phyloP scores from a whole-genome alignment of 2,888 invertebrate species.

The Mythimna albipuncta region DNA sequence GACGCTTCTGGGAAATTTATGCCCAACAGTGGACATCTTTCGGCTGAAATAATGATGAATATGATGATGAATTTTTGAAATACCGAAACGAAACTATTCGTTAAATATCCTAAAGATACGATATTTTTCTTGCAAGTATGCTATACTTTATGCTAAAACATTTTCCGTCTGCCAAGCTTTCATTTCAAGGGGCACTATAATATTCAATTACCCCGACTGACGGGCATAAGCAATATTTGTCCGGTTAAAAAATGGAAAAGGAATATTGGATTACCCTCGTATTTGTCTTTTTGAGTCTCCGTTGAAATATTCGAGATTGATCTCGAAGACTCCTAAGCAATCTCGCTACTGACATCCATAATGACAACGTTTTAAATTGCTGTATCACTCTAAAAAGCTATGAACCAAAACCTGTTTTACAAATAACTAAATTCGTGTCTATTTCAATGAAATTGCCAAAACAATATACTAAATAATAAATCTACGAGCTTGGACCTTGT shows the following conservation, averaged over 20 bases:
- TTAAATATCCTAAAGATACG: slow-evolving; percentile 13
- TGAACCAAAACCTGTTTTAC: background rate
- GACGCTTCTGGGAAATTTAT: too few species aligned
- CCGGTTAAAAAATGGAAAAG: slow-evolving; percentile 33
- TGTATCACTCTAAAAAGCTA: too few species aligned
- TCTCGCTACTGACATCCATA: background rate
- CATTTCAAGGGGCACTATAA: slow-evolving; percentile 41
- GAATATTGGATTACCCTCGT: slow-evolving; percentile 32
- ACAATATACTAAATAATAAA: too few species aligned
- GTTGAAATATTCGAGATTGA: slow-evolving; percentile 9
- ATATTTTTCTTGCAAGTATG: background rate
- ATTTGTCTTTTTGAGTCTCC: slow-evolving; percentile 37
- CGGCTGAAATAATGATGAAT: too few species aligned
- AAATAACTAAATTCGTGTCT: too few species aligned
- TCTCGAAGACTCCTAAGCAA: background rate
- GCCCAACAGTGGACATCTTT: too few species aligned
- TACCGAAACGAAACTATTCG: background rate
- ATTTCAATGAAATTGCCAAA: too few species aligned
- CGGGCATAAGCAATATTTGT: slow-evolving; percentile 45
- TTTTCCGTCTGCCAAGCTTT: slow-evolving; percentile 38
- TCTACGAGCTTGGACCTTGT: too few species aligned
- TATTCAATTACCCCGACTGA: slow-evolving; percentile 53
- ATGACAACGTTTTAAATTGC: background rate
- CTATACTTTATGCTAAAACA: slow-evolving; percentile 8
- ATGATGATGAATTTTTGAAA: too few species aligned